A percentile compares a stretch with the other conserved stretches of the same genome.
phyloP scores from a whole-genome alignment of 1,140 invertebrate genomes.

The Drosophila kepulauana region DNA sequence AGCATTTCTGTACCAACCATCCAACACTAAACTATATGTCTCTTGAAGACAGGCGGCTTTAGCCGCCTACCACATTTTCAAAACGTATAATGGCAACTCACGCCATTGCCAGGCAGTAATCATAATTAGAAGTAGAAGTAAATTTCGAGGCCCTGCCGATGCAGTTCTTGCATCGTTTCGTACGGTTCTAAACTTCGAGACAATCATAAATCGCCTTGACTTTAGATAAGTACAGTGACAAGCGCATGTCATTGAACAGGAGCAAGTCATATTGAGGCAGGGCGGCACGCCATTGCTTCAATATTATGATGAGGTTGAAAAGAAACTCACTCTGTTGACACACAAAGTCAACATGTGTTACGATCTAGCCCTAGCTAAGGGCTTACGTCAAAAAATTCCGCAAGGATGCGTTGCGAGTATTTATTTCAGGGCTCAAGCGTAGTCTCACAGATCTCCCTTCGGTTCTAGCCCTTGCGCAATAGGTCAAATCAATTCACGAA shows the following conservation, averaged over 20 bases:
- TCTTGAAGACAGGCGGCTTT: conserved; percentile 43
- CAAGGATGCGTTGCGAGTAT: too few relatives aligned
- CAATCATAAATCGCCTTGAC: conserved; percentile 22
- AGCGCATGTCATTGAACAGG: conserved; percentile 45
- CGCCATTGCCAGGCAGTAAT: conserved; percentile 40
- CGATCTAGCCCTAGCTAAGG: too few relatives aligned
- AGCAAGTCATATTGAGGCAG: conserved; percentile 32
- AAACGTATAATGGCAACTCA: conserved; percentile 27
- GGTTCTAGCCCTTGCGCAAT: too few relatives aligned
- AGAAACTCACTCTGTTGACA: conserved; percentile 24
- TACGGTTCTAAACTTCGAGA: conserved; percentile 41
- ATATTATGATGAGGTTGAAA: conserved; percentile 47
- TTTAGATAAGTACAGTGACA: conserved; percentile 48
- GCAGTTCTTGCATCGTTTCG: conserved; percentile 34
- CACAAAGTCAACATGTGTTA: not conserved
- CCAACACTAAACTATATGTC: not conserved
- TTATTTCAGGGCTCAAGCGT: too few relatives aligned
- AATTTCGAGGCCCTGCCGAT: conserved; percentile 25
- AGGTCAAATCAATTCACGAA: too few relatives aligned
- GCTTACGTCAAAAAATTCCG: too few relatives aligned
- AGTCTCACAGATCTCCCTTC: not conserved
- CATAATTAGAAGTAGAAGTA: conserved; percentile 42
- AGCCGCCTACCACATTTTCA: conserved; percentile 33
- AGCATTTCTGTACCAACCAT: too few relatives aligned
- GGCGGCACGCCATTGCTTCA: conserved; percentile 20